phyloP scores from a whole-genome alignment of 2,888 invertebrate genomes.

The Oscheius sp. region DNA sequence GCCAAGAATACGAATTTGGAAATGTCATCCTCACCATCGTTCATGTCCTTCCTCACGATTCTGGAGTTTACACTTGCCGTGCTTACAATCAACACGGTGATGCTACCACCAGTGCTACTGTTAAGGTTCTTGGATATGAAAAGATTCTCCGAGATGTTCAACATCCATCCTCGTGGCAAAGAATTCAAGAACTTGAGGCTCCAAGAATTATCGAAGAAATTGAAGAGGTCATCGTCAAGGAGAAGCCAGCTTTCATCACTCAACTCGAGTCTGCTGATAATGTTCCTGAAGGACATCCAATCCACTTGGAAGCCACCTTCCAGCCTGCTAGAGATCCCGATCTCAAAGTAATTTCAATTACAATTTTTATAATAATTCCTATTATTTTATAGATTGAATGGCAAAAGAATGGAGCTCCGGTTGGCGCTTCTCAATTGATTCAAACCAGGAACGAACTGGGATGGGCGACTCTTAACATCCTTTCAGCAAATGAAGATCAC shows the following conservation, averaged over 20 bases:
- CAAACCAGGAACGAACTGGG: slow-evolving; percentile 81
- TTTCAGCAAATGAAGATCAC: slow-evolving; percentile 78
- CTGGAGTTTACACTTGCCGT: slow-evolving; percentile 92
- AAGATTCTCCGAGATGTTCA: slow-evolving; percentile 79
- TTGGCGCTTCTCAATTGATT: slow-evolving; percentile 71
- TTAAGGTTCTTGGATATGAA: slow-evolving; percentile 75
- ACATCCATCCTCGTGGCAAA: slow-evolving; percentile 91
- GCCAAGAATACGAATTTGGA: slow-evolving; percentile 93
- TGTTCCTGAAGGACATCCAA: slow-evolving; percentile 87
- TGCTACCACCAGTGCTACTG: slow-evolving; percentile 91
- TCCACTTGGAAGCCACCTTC: slow-evolving; percentile 93
- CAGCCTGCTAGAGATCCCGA: slow-evolving; percentile 92
- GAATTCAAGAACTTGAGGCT: slow-evolving; percentile 76
- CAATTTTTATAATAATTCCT: slow-evolving; percentile 2
- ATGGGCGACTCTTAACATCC: slow-evolving; percentile 87
- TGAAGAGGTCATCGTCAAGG: slow-evolving; percentile 73
- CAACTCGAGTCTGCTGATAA: slow-evolving; percentile 87
- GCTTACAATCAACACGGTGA: slow-evolving; percentile 90
- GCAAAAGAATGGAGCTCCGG: slow-evolving; percentile 61
- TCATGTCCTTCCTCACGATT: slow-evolving; percentile 84
- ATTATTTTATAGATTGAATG: slow-evolving; percentile 35
- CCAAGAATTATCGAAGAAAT: slow-evolving; percentile 82
- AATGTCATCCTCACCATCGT: slow-evolving; percentile 88
- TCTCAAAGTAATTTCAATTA: slow-evolving; percentile 71
- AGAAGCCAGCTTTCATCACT: slow-evolving; percentile 77